phyloP scores from a whole-genome alignment of 1,140 invertebrate genomes.

The Caenorhabditis latens region DNA sequence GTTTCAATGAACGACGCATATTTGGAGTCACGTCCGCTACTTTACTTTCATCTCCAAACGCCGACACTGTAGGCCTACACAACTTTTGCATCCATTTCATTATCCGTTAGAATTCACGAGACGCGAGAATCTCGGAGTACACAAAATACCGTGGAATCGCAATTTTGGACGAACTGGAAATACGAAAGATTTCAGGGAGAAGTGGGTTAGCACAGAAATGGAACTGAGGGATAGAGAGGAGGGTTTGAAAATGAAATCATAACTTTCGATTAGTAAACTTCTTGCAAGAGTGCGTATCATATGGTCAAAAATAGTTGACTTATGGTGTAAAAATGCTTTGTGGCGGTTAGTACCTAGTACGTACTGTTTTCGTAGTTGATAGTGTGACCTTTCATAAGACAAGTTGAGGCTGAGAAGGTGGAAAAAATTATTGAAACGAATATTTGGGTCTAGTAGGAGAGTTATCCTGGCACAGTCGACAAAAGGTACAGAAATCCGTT shows the following conservation, averaged over 20 bases:
- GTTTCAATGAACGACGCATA: constrained; percentile 31
- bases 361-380: no score
- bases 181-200: background rate
- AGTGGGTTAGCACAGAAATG: background rate
- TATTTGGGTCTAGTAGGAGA: no score
- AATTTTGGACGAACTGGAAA: constrained; percentile 47
- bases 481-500: no score
- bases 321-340: no score
- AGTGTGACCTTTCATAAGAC: no score
- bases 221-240: background rate
- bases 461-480: no score
- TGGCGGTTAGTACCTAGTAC: no score
- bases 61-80: constrained; percentile 15
- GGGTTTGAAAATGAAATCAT: background rate
- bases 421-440: no score
- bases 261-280: no score
- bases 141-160: constrained; percentile 41
- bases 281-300: no score
- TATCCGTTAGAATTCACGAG: constrained; percentile 3
- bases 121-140: constrained; percentile 38
- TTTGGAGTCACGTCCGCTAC: constrained; percentile 52
- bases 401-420: no score
- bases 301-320: no score
- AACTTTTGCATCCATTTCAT: constrained; percentile 50
- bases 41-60: constrained; percentile 47